phyloP scores from a whole-genome alignment of 2,888 invertebrate species.

The Drosophila pseudotakahashii region DNA sequence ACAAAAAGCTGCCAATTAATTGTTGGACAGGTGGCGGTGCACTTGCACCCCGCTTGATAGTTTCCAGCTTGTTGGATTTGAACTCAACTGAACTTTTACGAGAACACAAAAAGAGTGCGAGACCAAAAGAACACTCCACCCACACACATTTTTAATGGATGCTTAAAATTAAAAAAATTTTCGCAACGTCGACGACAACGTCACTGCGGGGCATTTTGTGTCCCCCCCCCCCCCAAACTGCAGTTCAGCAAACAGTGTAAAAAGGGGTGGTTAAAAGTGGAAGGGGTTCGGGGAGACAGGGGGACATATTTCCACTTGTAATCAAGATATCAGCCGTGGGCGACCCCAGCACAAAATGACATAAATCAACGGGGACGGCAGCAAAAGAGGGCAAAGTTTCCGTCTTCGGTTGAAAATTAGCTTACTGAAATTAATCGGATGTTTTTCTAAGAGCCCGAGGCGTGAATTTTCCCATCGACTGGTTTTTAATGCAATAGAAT shows the following conservation, averaged over 20 bases:
- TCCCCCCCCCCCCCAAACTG: conserved; percentile 16
- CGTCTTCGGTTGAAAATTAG: conserved; percentile 55
- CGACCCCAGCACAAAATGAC: conserved; percentile 56
- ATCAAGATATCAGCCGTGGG: conserved; percentile 72
- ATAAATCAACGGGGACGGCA: conserved; percentile 49
- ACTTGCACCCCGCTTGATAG: conserved; percentile 61
- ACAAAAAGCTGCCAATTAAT: conserved; percentile 60
- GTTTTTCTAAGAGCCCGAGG: conserved; percentile 39
- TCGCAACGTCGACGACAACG: conserved; percentile 47
- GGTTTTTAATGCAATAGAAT: conserved; percentile 17
- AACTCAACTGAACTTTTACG: conserved; percentile 73
- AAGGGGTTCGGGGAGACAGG: conserved; percentile 4
- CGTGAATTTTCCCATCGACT: conserved; percentile 14
- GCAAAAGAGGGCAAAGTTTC: conserved; percentile 20
- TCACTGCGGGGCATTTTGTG: conserved; percentile 65
- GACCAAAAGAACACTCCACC: conserved; percentile 19
- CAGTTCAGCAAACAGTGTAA: conserved; percentile 13
- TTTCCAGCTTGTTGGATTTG: conserved; percentile 77
- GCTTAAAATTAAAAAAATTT: conserved; percentile 70
- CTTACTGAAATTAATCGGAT: conserved; percentile 61
- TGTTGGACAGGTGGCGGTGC: conserved; percentile 63
- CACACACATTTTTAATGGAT: conserved; percentile 55
- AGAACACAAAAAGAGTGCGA: conserved; percentile 52
- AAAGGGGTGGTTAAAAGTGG: neutral
- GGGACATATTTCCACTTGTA: conserved; percentile 68